Conservation (phyloP, 2,797 vertebrate species). For the Clangula hyemalis region DNA sequence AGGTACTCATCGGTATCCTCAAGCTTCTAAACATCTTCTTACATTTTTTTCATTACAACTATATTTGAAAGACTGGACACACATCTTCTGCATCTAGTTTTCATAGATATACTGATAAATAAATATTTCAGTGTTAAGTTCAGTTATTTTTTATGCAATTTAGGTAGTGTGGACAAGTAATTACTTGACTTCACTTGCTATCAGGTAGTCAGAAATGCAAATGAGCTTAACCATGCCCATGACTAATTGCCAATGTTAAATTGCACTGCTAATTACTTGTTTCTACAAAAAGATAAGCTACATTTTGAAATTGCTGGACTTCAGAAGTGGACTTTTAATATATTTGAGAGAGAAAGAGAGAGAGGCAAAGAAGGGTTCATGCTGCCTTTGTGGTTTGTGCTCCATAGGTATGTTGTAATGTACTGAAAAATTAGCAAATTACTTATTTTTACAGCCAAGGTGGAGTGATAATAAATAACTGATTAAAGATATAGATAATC, state of each 20-base stretch:
- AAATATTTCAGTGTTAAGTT: neutral
- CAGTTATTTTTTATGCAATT: neutral
- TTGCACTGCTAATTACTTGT: conserved; percentile 4
- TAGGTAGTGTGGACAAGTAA: neutral
- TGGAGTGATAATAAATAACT: neutral
- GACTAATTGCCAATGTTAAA: neutral
- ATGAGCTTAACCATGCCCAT: neutral
- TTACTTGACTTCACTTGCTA: neutral
- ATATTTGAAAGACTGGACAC: neutral
- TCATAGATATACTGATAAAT: neutral
- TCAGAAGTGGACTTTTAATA: neutral
- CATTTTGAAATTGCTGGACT: neutral
- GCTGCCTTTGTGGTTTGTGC: neutral
- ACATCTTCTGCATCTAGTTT: neutral
- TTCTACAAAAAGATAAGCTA: neutral
- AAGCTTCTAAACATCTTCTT: neutral
- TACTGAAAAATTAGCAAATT: neutral
- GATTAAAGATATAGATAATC: neutral
- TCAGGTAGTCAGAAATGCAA: conserved; percentile 12
- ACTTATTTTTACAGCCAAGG: neutral
- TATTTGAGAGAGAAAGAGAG: neutral
- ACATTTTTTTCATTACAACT: neutral
- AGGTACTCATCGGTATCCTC: neutral
- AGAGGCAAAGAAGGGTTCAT: neutral
- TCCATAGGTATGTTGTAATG: neutral